Conservation (phyloP, 2,888 invertebrate genomes). For the Oxycera nigricornis region DNA sequence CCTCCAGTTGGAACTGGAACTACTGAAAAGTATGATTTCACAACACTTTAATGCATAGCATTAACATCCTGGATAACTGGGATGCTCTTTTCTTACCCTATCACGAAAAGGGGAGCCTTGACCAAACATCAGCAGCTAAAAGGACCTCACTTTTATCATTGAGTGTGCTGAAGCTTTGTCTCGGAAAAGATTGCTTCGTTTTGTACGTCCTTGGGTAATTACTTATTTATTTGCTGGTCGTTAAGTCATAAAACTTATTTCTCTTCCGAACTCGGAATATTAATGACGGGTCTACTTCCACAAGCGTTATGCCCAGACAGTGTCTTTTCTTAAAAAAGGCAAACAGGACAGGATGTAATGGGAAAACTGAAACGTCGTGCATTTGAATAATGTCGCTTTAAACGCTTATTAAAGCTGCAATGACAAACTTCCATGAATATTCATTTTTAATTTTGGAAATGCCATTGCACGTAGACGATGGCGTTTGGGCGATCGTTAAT, state of each 20-base stretch:
- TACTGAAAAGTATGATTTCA: constrained; percentile 1
- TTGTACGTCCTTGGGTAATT: constrained; percentile 25
- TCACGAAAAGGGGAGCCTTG: not conserved
- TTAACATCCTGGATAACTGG: not conserved
- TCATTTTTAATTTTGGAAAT: no score
- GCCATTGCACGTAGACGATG: no score
- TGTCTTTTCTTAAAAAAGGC: not conserved
- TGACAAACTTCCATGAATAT: no score
- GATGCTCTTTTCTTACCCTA: not conserved
- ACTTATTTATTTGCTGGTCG: constrained; percentile 41
- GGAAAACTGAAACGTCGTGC: not conserved
- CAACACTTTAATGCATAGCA: constrained; percentile 26
- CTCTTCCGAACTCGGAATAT: constrained; percentile 32
- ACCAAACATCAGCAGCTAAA: not conserved
- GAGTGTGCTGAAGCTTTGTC: not conserved
- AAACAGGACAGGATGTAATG: not conserved
- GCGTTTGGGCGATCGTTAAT: no score
- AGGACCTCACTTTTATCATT: not conserved
- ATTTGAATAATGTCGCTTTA: not conserved
- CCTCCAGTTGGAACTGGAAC: not conserved
- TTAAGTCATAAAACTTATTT: constrained; percentile 42
- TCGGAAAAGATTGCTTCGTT: not conserved
- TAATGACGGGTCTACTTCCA: constrained; percentile 36
- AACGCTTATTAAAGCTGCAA: not conserved
- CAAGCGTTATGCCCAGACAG: constrained; percentile 13